Evolutionary conservation across 1,140 invertebrate species (phyloP).

Genomic region (Meloidogyne exigua): DNA sequence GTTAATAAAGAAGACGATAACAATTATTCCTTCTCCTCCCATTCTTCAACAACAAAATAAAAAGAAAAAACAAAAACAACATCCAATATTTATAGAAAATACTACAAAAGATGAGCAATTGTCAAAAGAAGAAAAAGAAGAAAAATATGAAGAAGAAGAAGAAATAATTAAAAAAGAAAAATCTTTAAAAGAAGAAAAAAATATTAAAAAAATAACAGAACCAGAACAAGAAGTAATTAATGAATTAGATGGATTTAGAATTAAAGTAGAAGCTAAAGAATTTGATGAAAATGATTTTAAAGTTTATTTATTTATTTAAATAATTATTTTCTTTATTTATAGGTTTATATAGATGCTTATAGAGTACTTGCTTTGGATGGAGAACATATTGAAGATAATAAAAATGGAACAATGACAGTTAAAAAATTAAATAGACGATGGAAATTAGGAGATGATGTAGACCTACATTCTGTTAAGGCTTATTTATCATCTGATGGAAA

Average conservation of each 20-base stretch:
- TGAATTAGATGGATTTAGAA: neutral
- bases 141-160: neutral
- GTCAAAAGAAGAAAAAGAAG: neutral
- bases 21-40: too few relatives aligned
- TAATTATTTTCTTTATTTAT: neutral
- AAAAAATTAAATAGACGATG: conserved; percentile 19
- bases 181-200: neutral
- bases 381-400: conserved; percentile 10
- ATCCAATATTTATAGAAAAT: neutral
- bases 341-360: conserved; percentile 14
- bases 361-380: conserved; percentile 16
- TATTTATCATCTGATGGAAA: conserved; percentile 5
- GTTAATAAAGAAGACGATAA: too few relatives aligned
- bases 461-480: conserved; percentile 9
- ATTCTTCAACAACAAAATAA: neutral
- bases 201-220: neutral
- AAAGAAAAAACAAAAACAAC: conserved; percentile 3
- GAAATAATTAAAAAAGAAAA: neutral
- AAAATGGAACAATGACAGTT: conserved; percentile 1
- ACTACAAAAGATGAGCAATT: neutral
- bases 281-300: conserved; percentile 12
- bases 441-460: conserved; percentile 13
- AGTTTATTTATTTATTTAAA: neutral
- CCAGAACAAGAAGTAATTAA: conserved; percentile 17
- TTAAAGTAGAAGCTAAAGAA: conserved; percentile 12